Evolutionary conservation across 1,140 invertebrate species (phyloP).

Genomic region (Drosophila watanabei): DNA sequence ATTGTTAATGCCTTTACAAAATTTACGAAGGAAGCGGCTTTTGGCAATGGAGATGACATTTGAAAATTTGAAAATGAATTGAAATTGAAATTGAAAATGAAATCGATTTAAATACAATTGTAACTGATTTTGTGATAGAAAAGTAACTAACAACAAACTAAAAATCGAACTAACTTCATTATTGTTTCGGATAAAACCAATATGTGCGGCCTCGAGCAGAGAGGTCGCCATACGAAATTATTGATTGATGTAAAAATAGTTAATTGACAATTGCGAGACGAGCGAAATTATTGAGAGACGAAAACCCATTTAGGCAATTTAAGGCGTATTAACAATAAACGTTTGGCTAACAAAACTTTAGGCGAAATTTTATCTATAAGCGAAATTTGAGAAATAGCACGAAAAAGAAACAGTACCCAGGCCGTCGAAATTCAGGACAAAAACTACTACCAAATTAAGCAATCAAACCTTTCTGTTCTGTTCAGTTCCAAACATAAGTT

Average conservation of each 20-base stretch:
- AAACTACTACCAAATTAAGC: slow-evolving; percentile 40
- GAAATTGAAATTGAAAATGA: slow-evolving; percentile 20
- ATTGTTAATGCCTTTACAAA: slow-evolving; percentile 85
- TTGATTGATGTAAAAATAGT: slow-evolving; percentile 82
- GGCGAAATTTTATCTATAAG: slow-evolving; percentile 78
- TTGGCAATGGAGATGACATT: slow-evolving; percentile 64
- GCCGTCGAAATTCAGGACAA: slow-evolving; percentile 68
- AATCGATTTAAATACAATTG: slow-evolving; percentile 82
- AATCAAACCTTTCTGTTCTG: slow-evolving; percentile 38
- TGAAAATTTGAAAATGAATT: slow-evolving; percentile 41
- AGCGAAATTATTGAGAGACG: slow-evolving; percentile 54
- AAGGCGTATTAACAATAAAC: slow-evolving; percentile 85
- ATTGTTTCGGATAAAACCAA: slow-evolving; percentile 80
- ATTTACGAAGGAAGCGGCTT: slow-evolving; percentile 61
- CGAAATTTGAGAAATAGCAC: slow-evolving; percentile 55
- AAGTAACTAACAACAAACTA: slow-evolving; percentile 54
- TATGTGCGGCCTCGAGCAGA: slow-evolving; percentile 43
- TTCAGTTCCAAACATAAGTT: slow-evolving; percentile 58
- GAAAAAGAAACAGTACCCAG: slow-evolving; percentile 28
- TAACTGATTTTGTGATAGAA: slow-evolving; percentile 85
- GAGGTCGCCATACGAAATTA: slow-evolving; percentile 73
- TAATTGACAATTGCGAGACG: slow-evolving; percentile 65
- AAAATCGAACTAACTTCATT: slow-evolving; percentile 61
- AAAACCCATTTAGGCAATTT: slow-evolving; percentile 84
- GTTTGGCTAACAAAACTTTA: slow-evolving; percentile 81